phyloP scores from a whole-genome alignment of 2,888 invertebrate species.

The Pseudococcus longispinus region DNA sequence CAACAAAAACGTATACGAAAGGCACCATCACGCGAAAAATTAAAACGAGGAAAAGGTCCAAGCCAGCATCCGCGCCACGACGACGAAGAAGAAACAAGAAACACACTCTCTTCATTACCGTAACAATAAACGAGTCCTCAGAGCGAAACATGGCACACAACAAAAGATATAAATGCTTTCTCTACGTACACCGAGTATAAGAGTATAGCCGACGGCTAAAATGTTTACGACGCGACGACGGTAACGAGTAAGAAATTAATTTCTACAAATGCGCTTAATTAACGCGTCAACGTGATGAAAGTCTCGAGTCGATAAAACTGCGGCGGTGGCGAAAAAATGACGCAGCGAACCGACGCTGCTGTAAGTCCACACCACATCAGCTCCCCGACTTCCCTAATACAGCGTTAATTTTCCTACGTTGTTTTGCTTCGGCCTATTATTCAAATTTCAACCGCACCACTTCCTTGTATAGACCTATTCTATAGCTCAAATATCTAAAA shows the following conservation, averaged over 20 bases:
- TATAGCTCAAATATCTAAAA: no score
- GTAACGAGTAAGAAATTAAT: constrained; percentile 31
- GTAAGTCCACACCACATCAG: neutral
- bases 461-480: no score
- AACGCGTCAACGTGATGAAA: constrained; percentile 19
- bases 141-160: neutral
- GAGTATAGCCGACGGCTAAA: neutral
- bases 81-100: neutral
- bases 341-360: neutral
- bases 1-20: no score
- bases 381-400: neutral
- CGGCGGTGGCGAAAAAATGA: neutral
- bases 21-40: no score
- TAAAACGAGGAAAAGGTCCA: no score
- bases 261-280: constrained; percentile 19
- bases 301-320: constrained; percentile 5
- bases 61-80: no score
- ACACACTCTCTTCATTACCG: neutral
- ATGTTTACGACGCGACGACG: constrained; percentile 28
- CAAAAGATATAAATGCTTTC: constrained; percentile 26
- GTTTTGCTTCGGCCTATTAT: neutral
- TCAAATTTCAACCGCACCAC: neutral
- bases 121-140: constrained; percentile 15
- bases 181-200: no score
- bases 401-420: neutral